Conservation (phyloP, 2,797 vertebrate species). For the Anas bahamensis region DNA sequence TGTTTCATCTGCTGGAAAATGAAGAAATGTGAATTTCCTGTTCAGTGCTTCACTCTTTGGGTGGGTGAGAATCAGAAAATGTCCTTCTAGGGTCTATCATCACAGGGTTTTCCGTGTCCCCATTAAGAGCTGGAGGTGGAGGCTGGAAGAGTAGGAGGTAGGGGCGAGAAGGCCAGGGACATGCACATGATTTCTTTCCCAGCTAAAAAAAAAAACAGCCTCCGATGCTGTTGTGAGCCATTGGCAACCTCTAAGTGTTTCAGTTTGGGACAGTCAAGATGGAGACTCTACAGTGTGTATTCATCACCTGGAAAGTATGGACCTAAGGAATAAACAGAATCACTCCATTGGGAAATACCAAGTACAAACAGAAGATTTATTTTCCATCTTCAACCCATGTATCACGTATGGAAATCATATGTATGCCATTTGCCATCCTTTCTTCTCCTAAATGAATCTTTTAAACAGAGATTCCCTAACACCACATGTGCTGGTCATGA, state of each 20-base stretch:
- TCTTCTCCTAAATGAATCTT: not conserved
- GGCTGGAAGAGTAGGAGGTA: not conserved
- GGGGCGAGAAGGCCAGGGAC: not conserved
- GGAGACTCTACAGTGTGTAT: rapidly evolving
- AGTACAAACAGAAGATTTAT: not conserved
- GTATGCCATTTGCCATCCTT: not conserved
- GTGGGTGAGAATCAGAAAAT: not conserved
- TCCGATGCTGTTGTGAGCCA: not conserved
- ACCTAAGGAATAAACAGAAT: not conserved
- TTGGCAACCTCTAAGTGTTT: not conserved
- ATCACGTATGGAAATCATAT: not conserved
- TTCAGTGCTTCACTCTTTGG: not conserved
- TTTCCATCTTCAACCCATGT: not conserved
- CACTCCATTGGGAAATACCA: not conserved
- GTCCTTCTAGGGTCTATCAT: not conserved
- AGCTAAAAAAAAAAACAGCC: not conserved
- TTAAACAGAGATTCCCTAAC: not conserved
- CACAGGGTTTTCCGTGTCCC: not conserved
- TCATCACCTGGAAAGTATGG: not conserved
- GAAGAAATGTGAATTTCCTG: not conserved
- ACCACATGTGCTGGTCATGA: not conserved
- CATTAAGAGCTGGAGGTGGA: not conserved
- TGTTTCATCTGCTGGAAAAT: not conserved
- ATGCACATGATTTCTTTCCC: not conserved
- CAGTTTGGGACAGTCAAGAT: not conserved